A percentile compares a stretch with the other conserved stretches of the same genome.
Evolutionary conservation across 2,113 vertebrate species (phyloP).

Genomic region (Phylloscopus trochilus): DNA sequence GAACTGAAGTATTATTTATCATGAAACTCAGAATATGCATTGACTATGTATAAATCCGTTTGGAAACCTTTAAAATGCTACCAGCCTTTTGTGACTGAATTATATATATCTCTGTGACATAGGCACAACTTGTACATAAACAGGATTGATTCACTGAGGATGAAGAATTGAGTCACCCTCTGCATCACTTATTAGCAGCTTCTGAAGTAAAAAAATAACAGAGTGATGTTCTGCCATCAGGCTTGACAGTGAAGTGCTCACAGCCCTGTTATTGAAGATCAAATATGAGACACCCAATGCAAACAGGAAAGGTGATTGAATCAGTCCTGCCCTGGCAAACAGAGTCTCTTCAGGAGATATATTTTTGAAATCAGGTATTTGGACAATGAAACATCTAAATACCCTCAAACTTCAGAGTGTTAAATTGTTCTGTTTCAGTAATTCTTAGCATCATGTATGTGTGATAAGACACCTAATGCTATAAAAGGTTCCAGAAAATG

Average conservation of each 20-base stretch:
- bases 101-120: background rate
- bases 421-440: background rate
- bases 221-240: background rate
- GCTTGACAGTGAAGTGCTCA: background rate
- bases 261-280: background rate
- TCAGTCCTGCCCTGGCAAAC: background rate
- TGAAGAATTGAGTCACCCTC: slow-evolving; percentile 35
- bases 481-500: background rate
- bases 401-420: background rate
- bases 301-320: background rate
- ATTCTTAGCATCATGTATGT: background rate
- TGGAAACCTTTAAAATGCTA: background rate
- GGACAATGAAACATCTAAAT: background rate
- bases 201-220: background rate
- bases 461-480: background rate
- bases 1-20: background rate
- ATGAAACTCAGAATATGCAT: background rate
- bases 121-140: background rate
- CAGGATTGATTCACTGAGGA: background rate
- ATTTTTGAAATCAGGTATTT: background rate
- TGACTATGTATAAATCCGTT: background rate
- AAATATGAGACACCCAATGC: background rate
- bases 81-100: background rate
- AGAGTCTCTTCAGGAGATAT: background rate
- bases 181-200: background rate